Percentiles rank a stretch among this genome's conserved stretches.
Conservation (phyloP, 2,888 invertebrate species). For the Sarcophaga rosellei region DNA sequence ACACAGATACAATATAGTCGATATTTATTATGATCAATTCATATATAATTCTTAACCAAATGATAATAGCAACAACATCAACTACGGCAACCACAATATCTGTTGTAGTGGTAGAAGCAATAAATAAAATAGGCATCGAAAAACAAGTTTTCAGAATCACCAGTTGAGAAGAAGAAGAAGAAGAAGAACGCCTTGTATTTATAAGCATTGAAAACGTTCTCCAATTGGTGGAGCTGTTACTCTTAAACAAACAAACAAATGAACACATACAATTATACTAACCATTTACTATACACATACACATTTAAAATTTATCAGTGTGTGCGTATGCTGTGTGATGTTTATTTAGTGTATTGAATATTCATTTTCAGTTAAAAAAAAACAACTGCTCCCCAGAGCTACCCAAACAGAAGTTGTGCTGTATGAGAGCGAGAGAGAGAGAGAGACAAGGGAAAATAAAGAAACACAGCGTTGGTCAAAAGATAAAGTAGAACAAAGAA, state of each 20-base stretch:
- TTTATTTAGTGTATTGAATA: constrained; percentile 56
- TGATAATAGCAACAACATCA: constrained; percentile 10
- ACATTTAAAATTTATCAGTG: constrained; percentile 8
- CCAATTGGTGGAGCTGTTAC: constrained; percentile 66
- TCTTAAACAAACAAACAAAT: constrained; percentile 50
- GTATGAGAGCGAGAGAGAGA: constrained; percentile 1
- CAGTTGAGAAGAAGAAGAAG: not conserved
- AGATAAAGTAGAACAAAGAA: constrained; percentile 6
- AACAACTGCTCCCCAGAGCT: not conserved
- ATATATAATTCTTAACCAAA: constrained; percentile 16
- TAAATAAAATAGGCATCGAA: not conserved
- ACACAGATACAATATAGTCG: not conserved
- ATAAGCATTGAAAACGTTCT: constrained; percentile 55
- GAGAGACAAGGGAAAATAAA: not conserved
- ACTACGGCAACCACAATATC: constrained; percentile 14
- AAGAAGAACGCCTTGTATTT: constrained; percentile 56
- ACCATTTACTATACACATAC: constrained; percentile 17
- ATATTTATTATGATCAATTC: not conserved
- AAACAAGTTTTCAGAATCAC: constrained; percentile 52
- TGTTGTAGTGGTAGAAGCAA: not conserved
- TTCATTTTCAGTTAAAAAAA: constrained; percentile 55
- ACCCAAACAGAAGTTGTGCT: not conserved
- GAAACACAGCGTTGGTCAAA: constrained; percentile 1
- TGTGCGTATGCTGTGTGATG: constrained; percentile 36
- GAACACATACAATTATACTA: not conserved